These are phyloP conservation scores for Colostygia pectinataria DNA, from an alignment of 2,888 invertebrate genomes.

Conservation along the genomic window DNA sequence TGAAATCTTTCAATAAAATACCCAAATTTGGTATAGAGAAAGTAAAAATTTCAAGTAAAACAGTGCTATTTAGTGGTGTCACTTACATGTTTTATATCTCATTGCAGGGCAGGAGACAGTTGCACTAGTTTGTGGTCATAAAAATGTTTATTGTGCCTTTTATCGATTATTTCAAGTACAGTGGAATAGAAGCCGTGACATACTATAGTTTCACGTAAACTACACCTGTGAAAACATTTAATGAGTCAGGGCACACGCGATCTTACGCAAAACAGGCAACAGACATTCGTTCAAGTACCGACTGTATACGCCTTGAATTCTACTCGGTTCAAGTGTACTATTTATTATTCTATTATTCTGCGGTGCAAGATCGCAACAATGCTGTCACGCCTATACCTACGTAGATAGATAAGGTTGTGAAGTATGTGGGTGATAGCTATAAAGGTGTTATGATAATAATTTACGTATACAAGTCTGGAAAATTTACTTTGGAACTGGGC, in stretches of 20 bases:
- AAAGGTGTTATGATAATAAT: too few relatives aligned
- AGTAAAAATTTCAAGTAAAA: slow-evolving; percentile 38
- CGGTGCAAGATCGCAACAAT: slow-evolving; percentile 25
- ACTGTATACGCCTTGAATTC: slow-evolving; percentile 8
- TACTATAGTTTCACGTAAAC: slow-evolving; percentile 31
- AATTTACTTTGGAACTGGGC: too few relatives aligned
- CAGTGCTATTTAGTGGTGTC: slow-evolving; percentile 24
- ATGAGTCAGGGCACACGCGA: slow-evolving; percentile 33
- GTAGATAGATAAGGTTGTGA: neutral
- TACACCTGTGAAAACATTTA: slow-evolving; percentile 38
- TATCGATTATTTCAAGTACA: slow-evolving; percentile 13
- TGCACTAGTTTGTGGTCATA: slow-evolving; percentile 1
- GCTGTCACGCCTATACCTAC: slow-evolving; percentile 23
- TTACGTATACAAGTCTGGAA: too few relatives aligned
- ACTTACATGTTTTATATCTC: too few relatives aligned
- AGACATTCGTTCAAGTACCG: slow-evolving; percentile 16
- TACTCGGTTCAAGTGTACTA: slow-evolving; percentile 18
- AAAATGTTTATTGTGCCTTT: slow-evolving; percentile 12
- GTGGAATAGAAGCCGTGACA: slow-evolving; percentile 30
- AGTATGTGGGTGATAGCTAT: too few relatives aligned
- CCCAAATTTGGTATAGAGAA: too few relatives aligned
- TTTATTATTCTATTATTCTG: slow-evolving; percentile 6
- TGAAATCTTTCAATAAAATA: too few relatives aligned
- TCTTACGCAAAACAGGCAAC: slow-evolving; percentile 29
- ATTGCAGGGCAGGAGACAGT: neutral